Conservation (phyloP, 2,797 vertebrate genomes). For the Myiotriccus ornatus region DNA sequence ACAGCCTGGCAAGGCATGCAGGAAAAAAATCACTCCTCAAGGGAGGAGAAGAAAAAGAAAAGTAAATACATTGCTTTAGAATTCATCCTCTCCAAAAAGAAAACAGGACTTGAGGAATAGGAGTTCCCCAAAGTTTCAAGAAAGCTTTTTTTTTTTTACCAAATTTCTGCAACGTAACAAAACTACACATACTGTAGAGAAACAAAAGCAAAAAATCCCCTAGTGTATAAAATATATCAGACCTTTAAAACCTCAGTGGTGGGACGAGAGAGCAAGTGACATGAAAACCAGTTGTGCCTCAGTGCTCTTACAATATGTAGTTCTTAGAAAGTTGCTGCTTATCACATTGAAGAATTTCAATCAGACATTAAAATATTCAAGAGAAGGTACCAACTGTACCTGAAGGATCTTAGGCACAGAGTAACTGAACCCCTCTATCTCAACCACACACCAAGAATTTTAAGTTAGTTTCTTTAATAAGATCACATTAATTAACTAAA, state of each 20-base stretch:
- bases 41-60: neutral
- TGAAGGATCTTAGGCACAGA: neutral
- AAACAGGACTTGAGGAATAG: neutral
- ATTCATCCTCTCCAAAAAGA: neutral
- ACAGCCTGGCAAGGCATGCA: neutral
- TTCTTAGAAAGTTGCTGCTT: neutral
- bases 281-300: neutral
- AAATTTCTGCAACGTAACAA: neutral
- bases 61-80: neutral
- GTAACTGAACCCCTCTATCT: neutral
- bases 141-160: neutral
- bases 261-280: neutral
- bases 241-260: neutral
- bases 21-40: neutral
- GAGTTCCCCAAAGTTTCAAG: neutral
- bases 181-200: fast-evolving
- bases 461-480: neutral
- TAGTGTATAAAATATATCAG: neutral
- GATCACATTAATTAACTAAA: neutral
- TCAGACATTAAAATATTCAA: neutral
- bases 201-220: neutral
- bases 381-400: neutral
- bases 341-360: neutral
- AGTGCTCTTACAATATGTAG: neutral
- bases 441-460: neutral